Percentiles rank a stretch among this genome's conserved stretches.
phyloP scores from a whole-genome alignment of 1,140 invertebrate genomes.

The Hycleus cichorii region DNA sequence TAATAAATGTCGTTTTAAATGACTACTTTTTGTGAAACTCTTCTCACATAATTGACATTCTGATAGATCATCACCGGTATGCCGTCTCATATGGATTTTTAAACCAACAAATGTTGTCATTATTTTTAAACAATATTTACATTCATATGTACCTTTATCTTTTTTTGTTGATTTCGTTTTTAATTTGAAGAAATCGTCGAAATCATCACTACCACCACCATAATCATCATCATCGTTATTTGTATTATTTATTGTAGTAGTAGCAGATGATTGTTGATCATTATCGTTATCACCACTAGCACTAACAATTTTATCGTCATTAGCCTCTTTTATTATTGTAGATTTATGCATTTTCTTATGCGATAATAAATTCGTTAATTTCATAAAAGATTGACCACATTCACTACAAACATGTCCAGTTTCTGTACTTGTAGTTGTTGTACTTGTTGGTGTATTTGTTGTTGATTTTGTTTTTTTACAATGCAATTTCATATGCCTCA shows the following conservation, averaged over 20 bases:
- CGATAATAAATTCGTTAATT: slow-evolving; percentile 40
- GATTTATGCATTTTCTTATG: slow-evolving; percentile 39
- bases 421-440: slow-evolving; percentile 20
- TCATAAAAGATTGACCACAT: slow-evolving; percentile 44
- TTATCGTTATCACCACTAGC: slow-evolving; percentile 11
- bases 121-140: slow-evolving; percentile 34
- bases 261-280: slow-evolving; percentile 10
- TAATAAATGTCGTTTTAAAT: slow-evolving; percentile 34
- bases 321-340: background rate
- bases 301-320: slow-evolving; percentile 7
- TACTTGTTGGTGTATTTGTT: background rate
- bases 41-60: slow-evolving; percentile 37
- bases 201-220: slow-evolving; percentile 14
- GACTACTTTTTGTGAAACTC: slow-evolving; percentile 35
- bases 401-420: slow-evolving; percentile 43
- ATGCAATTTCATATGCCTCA: slow-evolving; percentile 30
- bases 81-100: slow-evolving; percentile 33
- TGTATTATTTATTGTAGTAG: slow-evolving; percentile 12
- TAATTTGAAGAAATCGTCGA: slow-evolving; percentile 6
- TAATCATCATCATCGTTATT: slow-evolving; percentile 22
- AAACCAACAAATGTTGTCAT: slow-evolving; percentile 31
- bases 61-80: slow-evolving; percentile 31
- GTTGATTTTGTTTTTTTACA: slow-evolving; percentile 20
- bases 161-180: slow-evolving; percentile 11
- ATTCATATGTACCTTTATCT: slow-evolving; percentile 28